Evolutionary conservation across 2,113 vertebrate species (phyloP), one percentile per base, ranked within the genome.

Genomic region (Copsychus sechellarum): DNA sequence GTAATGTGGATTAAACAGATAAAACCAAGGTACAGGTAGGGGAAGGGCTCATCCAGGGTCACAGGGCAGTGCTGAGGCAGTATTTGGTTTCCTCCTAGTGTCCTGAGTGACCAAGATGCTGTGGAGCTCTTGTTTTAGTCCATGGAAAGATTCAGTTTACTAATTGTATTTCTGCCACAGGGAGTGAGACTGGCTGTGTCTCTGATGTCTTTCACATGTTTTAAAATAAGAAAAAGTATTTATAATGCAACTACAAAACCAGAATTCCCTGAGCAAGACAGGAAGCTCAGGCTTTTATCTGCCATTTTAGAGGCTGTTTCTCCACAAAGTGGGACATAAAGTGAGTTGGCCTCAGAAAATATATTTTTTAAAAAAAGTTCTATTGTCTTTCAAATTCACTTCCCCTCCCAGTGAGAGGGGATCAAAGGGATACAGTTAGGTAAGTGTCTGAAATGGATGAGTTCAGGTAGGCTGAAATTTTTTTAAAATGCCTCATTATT

Each of bases 381-480:
- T 9, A 47, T 88, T 90, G 65, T 93, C 90, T 95, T 91, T 90
- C 48, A 96, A 93, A 94, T 91, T 33, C 28, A 67, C 33, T 15
- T 90, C 20, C 26, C 43, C 47, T 85, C 48, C 38, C 57, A 71
- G 29, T 64, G 85, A 57, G 78, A 93, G 28, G 5, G 31, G 48
- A 91, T 91, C 65, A 96, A 94, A 89, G 78, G 22, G 24, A 67
- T 64, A 29, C 31, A 57, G 82, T 40, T 65, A 51, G 65, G 33
- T n/a, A 47, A 91, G 47, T 84, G 56, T 25, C 61, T 93, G 81
- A 84, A 91, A 82, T 48, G 20, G n/a, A 67, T 48, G 48, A 81
- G 31, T 67, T 87, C 48, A 23, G 53, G 45, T 76, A 79, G 61
- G 21, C 25, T 70, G 65, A 79, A 89, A 38, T 5, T 9, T 34